A percentile compares a stretch with the other conserved stretches of the same genome.
phyloP scores from a whole-genome alignment of 30 jellyfish, hydroid and myxozoan species.

The Aurelia sp. region DNA sequence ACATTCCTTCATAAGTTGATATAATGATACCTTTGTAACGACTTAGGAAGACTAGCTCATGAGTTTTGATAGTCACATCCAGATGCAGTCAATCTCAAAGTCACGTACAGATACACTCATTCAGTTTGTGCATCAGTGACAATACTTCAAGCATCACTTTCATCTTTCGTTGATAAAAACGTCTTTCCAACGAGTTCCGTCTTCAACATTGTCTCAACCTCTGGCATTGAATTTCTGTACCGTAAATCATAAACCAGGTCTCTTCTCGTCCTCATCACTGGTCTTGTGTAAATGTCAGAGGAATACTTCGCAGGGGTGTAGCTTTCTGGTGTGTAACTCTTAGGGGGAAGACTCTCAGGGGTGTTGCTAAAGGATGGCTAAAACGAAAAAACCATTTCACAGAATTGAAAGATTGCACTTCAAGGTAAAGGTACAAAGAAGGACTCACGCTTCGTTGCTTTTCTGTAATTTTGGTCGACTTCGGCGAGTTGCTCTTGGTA shows the following conservation, averaged over 20 bases:
- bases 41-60: too few species aligned
- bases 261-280: conserved; percentile 10
- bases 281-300: conserved; percentile 27
- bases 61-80: too few species aligned
- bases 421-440: not conserved
- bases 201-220: conserved; percentile 25
- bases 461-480: conserved; percentile 45
- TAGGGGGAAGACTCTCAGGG: too few species aligned
- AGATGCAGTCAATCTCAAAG: too few species aligned
- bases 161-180: not conserved
- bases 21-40: too few species aligned
- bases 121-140: too few species aligned
- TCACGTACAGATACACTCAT: too few species aligned
- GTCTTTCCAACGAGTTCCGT: conserved; percentile 1
- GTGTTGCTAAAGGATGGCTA: conserved; percentile 49
- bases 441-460: conserved; percentile 56
- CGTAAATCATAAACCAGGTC: conserved; percentile 45
- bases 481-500: conserved; percentile 59
- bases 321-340: not conserved
- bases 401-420: conserved; percentile 2
- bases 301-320: too few species aligned
- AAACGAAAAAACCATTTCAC: conserved; percentile 6
- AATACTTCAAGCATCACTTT: conserved; percentile 8
- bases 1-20: too few species aligned
- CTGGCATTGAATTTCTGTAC: conserved; percentile 61